Evolutionary conservation across 2,797 vertebrate genomes (phyloP).

Genomic region (Sparus aurata): DNA sequence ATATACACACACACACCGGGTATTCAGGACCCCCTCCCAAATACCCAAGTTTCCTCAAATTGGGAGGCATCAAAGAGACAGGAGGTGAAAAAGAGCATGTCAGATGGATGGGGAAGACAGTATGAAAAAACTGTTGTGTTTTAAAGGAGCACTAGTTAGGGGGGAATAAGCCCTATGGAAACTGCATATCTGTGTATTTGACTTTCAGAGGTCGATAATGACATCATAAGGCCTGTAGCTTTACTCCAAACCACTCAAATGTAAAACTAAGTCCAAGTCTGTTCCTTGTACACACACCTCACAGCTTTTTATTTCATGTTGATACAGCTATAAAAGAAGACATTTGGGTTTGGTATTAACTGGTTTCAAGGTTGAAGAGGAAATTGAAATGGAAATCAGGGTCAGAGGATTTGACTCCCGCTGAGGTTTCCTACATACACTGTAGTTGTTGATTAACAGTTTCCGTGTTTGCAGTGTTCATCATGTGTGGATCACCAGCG

Average conservation of each 20-base stretch:
- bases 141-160: no score
- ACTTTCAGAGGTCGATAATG: background rate
- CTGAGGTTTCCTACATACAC: no score
- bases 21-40: no score
- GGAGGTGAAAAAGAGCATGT: no score
- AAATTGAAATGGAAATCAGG: constrained; percentile 25
- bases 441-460: background rate
- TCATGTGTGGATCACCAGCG: constrained; percentile 89
- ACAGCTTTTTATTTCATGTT: background rate
- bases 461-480: constrained; percentile 86
- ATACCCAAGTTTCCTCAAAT: no score
- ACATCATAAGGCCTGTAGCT: background rate
- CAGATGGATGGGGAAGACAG: no score
- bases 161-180: no score
- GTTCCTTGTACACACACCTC: background rate
- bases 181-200: background rate
- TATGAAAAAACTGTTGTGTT: no score
- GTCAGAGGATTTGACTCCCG: background rate
- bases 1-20: no score
- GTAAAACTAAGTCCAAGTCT: background rate
- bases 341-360: constrained; percentile 41
- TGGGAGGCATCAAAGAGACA: no score
- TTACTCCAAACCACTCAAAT: background rate
- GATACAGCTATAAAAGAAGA: background rate
- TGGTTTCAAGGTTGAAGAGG: constrained; percentile 35